A percentile compares a stretch with the other conserved stretches of the same genome.
Evolutionary conservation across 2,888 invertebrate species (phyloP).

Genomic region (Meghimatium bilineatum): DNA sequence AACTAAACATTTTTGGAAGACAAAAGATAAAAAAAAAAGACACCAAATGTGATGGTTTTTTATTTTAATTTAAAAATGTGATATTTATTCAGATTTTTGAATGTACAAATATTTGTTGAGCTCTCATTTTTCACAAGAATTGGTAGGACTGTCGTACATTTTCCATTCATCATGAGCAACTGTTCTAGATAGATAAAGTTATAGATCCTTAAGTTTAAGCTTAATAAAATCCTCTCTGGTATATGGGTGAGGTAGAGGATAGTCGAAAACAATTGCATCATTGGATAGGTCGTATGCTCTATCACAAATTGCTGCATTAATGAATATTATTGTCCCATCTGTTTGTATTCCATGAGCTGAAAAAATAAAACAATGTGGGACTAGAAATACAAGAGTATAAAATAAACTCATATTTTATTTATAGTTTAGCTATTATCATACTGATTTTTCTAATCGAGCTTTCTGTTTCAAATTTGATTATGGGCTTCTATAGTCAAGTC

Average conservation of each 20-base stretch:
- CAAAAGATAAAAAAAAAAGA: too few species aligned
- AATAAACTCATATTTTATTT: neutral
- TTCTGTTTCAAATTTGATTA: too few species aligned
- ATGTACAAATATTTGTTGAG: neutral
- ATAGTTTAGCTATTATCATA: too few species aligned
- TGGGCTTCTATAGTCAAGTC: too few species aligned
- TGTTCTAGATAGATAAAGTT: neutral
- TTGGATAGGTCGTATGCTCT: conserved; percentile 87
- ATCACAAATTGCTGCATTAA: conserved; percentile 90
- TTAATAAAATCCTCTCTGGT: conserved; percentile 58
- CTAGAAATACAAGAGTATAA: neutral
- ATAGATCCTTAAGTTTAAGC: conserved; percentile 7
- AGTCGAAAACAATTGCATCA: conserved; percentile 88
- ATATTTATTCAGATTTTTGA: neutral
- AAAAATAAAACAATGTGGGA: neutral
- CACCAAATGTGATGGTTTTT: too few species aligned
- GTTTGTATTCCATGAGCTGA: conserved; percentile 87
- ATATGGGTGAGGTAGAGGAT: conserved; percentile 76
- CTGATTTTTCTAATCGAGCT: too few species aligned
- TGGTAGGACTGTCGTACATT: too few species aligned
- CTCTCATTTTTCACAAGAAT: too few species aligned
- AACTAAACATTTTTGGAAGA: too few species aligned
- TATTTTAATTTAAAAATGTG: too few species aligned
- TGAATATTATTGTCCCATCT: conserved; percentile 88
- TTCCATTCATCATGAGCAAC: neutral